These are phyloP conservation scores for Dicrostonyx torquatus DNA, from an alignment of 2,797 vertebrate species.

Conservation along the genomic window DNA sequence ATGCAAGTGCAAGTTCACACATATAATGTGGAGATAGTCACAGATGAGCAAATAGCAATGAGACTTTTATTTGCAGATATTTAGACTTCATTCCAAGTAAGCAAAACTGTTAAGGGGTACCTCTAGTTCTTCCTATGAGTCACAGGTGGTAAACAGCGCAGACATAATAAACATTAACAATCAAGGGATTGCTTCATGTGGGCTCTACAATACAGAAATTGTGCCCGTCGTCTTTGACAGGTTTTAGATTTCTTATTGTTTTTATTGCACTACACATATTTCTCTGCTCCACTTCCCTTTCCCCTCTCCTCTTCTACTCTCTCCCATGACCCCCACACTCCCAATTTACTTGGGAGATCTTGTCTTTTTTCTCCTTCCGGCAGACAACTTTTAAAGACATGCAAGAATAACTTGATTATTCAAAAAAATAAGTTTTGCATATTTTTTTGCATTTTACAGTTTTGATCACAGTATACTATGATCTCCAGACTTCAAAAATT, in stretches of 20 bases:
- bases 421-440: not conserved
- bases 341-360: too few species aligned
- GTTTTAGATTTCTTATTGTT: not conserved
- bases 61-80: not conserved
- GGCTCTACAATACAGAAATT: slow-evolving; percentile 26
- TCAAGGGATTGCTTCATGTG: not conserved
- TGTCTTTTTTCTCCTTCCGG: not conserved
- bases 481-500: not conserved
- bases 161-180: not conserved
- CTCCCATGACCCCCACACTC: too few species aligned
- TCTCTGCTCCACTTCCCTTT: too few species aligned
- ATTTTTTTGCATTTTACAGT: not conserved
- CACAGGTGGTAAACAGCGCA: not conserved
- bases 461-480: not conserved
- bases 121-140: not conserved
- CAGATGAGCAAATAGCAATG: not conserved
- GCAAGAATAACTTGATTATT: not conserved
- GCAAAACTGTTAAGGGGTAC: slow-evolving; percentile 12
- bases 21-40: slow-evolving; percentile 2
- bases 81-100: not conserved
- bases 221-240: not conserved
- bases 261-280: too few species aligned
- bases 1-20: slow-evolving; percentile 19
- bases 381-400: not conserved
- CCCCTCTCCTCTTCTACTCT: too few species aligned